Conservation (phyloP, 1,140 invertebrate species). For the Melanaphis sacchari region DNA sequence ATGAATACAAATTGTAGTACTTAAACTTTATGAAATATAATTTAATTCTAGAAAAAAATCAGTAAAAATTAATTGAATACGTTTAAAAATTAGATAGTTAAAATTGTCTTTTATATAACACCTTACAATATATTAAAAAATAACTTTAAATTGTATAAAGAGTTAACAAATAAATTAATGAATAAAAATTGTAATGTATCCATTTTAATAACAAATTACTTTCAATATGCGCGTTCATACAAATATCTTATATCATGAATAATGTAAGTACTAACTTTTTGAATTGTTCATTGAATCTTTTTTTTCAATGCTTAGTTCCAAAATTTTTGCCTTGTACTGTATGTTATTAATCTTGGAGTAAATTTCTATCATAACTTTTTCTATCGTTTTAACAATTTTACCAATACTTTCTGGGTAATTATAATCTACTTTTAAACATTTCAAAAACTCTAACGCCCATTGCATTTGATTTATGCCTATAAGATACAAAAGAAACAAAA, state of each 20-base stretch:
- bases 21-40: too few species aligned
- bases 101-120: too few species aligned
- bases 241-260: too few species aligned
- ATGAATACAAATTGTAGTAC: too few species aligned
- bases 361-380: not conserved
- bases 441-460: conserved; percentile 44
- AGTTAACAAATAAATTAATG: not conserved
- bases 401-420: conserved; percentile 15
- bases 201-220: not conserved
- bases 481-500: not conserved
- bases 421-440: not conserved
- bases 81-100: too few species aligned
- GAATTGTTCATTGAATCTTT: not conserved
- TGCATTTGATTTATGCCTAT: conserved; percentile 28
- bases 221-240: not conserved
- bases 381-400: not conserved
- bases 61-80: too few species aligned
- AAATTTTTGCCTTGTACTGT: not conserved
- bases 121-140: too few species aligned
- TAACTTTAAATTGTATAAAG: not conserved
- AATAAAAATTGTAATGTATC: not conserved
- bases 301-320: not conserved
- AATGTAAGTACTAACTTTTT: not conserved
- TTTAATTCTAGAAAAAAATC: too few species aligned
- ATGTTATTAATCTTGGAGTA: not conserved